phyloP scores from a whole-genome alignment of 2,888 invertebrate genomes.

The Ferdinandea cuprea region DNA sequence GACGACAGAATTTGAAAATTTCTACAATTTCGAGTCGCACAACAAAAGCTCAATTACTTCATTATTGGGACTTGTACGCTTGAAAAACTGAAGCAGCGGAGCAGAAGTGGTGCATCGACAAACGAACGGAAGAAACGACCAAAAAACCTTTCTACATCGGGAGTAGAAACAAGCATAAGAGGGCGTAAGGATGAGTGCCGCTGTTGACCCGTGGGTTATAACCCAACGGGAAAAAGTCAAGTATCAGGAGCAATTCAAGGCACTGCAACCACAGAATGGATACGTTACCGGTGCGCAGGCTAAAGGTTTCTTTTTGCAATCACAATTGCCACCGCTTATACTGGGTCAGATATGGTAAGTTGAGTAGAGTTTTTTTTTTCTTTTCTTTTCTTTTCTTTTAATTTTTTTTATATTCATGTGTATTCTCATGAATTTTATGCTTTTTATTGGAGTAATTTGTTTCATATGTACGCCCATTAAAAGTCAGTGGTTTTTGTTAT shows the following conservation, averaged over 20 bases:
- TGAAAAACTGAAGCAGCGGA: constrained; percentile 33
- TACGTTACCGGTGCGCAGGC: constrained; percentile 96
- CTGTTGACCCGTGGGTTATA: constrained; percentile 93
- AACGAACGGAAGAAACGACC: constrained; percentile 32
- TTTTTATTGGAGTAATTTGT: constrained; percentile 26
- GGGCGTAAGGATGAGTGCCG: constrained; percentile 79
- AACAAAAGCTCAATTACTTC: constrained; percentile 22
- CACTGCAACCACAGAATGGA: constrained; percentile 93
- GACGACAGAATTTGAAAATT: background rate
- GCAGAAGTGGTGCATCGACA: constrained; percentile 53
- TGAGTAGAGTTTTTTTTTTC: background rate
- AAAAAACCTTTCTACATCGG: constrained; percentile 22
- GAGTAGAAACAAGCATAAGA: constrained; percentile 27
- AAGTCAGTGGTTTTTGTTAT: constrained; percentile 48
- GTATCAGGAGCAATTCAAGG: constrained; percentile 95
- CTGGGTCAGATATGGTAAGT: constrained; percentile 97
- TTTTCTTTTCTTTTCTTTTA: constrained; percentile 9
- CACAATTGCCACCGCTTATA: constrained; percentile 93
- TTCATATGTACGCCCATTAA: constrained; percentile 58
- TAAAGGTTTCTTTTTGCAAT: constrained; percentile 95
- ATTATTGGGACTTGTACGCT: constrained; percentile 32
- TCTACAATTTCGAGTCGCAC: constrained; percentile 23
- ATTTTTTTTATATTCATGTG: background rate
- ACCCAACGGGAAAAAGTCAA: constrained; percentile 93
- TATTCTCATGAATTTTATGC: background rate